phyloP scores from a whole-genome alignment of 2,888 invertebrate species.

The Malthinus flaveolus region DNA sequence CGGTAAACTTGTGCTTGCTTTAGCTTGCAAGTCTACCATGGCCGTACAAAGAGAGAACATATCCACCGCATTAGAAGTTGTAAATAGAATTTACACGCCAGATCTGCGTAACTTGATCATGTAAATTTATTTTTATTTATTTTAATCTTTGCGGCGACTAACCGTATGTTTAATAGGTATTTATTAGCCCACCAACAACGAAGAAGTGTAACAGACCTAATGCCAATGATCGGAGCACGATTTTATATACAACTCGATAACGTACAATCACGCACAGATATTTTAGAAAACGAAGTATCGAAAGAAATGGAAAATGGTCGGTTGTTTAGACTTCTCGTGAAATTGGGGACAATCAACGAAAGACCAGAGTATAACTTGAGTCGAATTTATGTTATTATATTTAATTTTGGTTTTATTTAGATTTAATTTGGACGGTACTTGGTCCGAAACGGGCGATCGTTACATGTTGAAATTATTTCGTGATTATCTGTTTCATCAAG shows the following conservation, averaged over 20 bases:
- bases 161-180: conserved; percentile 61
- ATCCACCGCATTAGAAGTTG: conserved; percentile 84
- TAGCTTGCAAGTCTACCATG: conserved; percentile 91
- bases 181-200: conserved; percentile 69
- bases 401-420: conserved; percentile 53
- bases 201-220: conserved; percentile 90
- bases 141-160: not conserved
- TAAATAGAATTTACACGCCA: conserved; percentile 86
- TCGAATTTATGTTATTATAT: conserved; percentile 31
- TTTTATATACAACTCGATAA: conserved; percentile 96
- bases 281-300: conserved; percentile 86
- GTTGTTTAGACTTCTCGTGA: conserved; percentile 85
- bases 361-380: conserved; percentile 77
- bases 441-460: conserved; percentile 98
- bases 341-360: conserved; percentile 93
- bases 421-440: conserved; percentile 87
- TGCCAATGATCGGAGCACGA: conserved; percentile 98
- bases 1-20: conserved; percentile 86
- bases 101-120: conserved; percentile 94
- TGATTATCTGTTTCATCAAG: conserved; percentile 96
- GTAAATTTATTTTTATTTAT: conserved; percentile 57
- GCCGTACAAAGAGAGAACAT: conserved; percentile 87
- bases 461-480: conserved; percentile 98
- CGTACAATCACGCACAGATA: conserved; percentile 83
- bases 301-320: conserved; percentile 96